Percentiles rank a stretch among this genome's conserved stretches.
phyloP scores from a whole-genome alignment of 2,797 vertebrate genomes.

The Pogoniulus pusillus region DNA sequence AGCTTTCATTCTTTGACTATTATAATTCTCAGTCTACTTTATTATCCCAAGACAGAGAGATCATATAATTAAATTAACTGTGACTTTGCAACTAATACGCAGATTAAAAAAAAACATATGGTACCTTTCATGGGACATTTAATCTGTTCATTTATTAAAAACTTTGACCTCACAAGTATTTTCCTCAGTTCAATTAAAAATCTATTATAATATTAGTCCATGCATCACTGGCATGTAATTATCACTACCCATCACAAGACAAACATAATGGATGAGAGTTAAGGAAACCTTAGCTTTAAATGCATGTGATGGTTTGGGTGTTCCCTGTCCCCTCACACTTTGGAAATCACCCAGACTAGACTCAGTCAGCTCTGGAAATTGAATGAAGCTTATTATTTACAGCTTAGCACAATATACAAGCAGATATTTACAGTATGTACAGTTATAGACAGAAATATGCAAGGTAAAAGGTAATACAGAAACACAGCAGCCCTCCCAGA shows the following conservation, averaged over 20 bases:
- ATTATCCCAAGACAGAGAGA: slow-evolving; percentile 54
- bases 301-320: too few relatives aligned
- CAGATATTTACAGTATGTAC: too few relatives aligned
- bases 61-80: slow-evolving; percentile 72
- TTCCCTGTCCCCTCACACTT: too few relatives aligned
- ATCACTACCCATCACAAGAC: slow-evolving; percentile 6
- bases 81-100: slow-evolving; percentile 69
- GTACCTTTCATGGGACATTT: slow-evolving; percentile 65
- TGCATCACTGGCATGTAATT: slow-evolving; percentile 16
- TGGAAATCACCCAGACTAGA: too few relatives aligned
- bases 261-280: not conserved
- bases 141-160: slow-evolving; percentile 61
- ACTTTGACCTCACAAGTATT: slow-evolving; percentile 58
- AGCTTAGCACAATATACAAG: too few relatives aligned
- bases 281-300: not conserved
- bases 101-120: slow-evolving; percentile 47
- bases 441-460: too few relatives aligned
- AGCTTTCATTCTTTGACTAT: not conserved
- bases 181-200: slow-evolving; percentile 59
- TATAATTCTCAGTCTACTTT: slow-evolving; percentile 38
- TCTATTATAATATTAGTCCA: not conserved
- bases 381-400: too few relatives aligned
- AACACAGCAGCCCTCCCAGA: too few relatives aligned
- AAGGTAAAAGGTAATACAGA: too few relatives aligned
- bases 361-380: too few relatives aligned